These are phyloP conservation scores for Sebastes taczanowskii DNA, from an alignment of 2,797 vertebrate species.

Conservation along the genomic window DNA sequence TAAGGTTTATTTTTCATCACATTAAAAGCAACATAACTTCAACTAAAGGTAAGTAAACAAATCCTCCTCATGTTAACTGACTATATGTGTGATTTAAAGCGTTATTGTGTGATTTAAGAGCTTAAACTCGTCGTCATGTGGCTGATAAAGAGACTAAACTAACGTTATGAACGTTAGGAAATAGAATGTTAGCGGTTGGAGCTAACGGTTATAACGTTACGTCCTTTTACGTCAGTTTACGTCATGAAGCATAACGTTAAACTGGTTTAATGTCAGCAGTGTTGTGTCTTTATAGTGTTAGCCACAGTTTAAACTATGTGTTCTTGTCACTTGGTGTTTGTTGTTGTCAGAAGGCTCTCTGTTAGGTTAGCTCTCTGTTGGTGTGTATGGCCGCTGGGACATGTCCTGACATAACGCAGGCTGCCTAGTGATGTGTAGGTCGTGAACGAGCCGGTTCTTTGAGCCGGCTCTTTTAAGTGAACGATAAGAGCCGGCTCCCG, in stretches of 20 bases:
- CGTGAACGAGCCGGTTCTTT: no score
- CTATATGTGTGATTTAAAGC: neutral
- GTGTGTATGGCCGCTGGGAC: constrained; percentile 44
- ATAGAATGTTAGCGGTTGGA: constrained; percentile 28
- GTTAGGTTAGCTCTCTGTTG: neutral
- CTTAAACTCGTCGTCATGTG: neutral
- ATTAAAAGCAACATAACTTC: constrained; percentile 40
- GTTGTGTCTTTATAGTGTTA: rapidly evolving
- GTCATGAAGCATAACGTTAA: neutral
- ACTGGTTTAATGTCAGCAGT: rapidly evolving
- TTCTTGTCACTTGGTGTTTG: neutral
- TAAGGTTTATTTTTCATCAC: neutral
- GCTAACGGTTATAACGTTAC: constrained; percentile 25
- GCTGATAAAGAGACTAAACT: neutral
- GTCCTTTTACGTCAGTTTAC: neutral
- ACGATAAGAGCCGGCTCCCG: no score
- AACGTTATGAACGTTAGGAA: neutral
- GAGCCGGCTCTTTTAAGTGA: no score
- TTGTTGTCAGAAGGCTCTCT: neutral
- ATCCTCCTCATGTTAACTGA: neutral
- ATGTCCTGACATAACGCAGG: constrained; percentile 76
- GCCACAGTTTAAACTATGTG: rapidly evolving
- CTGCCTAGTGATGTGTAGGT: no score
- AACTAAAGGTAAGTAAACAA: constrained; percentile 67
- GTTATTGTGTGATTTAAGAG: rapidly evolving